Conservation (phyloP, 2,113 vertebrate species). For the Dunckerocampus dactyliophorus region DNA sequence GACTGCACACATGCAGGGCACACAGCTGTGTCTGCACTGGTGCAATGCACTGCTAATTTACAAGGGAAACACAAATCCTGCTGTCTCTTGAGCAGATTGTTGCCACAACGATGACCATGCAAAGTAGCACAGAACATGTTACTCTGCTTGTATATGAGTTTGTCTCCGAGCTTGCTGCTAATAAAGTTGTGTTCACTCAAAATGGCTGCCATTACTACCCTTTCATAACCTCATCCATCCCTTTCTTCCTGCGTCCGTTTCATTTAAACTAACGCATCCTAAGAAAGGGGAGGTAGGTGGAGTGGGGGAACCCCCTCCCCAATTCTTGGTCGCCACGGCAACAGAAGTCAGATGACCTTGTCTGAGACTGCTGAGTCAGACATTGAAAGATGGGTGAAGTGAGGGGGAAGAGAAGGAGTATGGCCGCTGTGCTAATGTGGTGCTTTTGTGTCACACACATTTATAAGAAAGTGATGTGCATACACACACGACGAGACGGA, state of each 20-base stretch:
- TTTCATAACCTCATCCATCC: constrained; percentile 63
- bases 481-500: not conserved
- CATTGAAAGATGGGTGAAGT: constrained; percentile 39
- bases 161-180: constrained; percentile 19
- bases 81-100: constrained; percentile 35
- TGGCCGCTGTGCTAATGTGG: too few species aligned
- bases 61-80: constrained; percentile 44
- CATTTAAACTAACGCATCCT: not conserved
- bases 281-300: not conserved
- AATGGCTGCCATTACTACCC: constrained; percentile 66
- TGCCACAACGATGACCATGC: constrained; percentile 36
- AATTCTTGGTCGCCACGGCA: constrained; percentile 67
- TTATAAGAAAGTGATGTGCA: constrained; percentile 2
- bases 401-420: not conserved
- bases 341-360: constrained; percentile 75
- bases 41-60: constrained; percentile 39
- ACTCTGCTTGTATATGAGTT: too few species aligned
- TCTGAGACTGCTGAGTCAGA: constrained; percentile 76
- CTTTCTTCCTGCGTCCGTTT: constrained; percentile 17
- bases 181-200: constrained; percentile 65
- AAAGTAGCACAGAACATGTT: not conserved
- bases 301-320: constrained; percentile 34
- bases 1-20: not conserved
- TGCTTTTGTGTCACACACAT: not conserved
- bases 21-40: too few species aligned